Evolutionary conservation across 2,113 vertebrate species (phyloP).

Genomic region (Oceanites oceanicus): DNA sequence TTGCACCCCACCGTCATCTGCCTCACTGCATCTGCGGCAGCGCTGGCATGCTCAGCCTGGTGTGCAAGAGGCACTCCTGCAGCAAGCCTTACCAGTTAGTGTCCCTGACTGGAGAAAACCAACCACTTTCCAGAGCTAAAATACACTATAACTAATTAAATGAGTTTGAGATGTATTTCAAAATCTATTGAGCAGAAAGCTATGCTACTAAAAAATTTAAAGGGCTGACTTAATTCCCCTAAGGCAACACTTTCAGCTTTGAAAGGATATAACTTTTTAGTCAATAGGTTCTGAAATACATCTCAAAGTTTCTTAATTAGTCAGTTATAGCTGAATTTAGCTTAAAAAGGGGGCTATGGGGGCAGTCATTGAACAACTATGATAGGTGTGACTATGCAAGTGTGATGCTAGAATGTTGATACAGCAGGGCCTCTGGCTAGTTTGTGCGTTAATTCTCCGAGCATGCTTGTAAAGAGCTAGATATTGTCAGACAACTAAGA

Average conservation of each 20-base stretch:
- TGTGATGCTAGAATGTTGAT: background rate
- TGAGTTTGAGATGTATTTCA: constrained; percentile 43
- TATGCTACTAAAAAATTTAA: constrained; percentile 38
- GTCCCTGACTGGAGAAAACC: background rate
- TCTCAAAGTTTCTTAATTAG: constrained; percentile 47
- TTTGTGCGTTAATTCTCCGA: background rate
- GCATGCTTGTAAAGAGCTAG: background rate
- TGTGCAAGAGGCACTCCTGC: background rate
- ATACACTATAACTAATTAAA: constrained; percentile 9
- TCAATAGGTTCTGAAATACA: constrained; percentile 37
- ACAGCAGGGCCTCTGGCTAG: background rate
- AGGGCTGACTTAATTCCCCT: constrained; percentile 39
- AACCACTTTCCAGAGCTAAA: background rate
- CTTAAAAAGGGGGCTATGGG: background rate
- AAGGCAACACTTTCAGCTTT: constrained; percentile 40
- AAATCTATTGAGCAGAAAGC: constrained; percentile 41
- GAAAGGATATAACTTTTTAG: constrained; percentile 42
- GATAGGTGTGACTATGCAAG: background rate
- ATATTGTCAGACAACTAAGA: background rate
- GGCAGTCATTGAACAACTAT: background rate
- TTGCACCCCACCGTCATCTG: background rate
- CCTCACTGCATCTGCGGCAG: accelerated
- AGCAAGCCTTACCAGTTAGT: background rate
- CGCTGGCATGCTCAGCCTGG: background rate
- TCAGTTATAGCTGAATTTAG: constrained; percentile 8